phyloP scores from a whole-genome alignment of 2,888 invertebrate genomes.

The Salticus scenicus region DNA sequence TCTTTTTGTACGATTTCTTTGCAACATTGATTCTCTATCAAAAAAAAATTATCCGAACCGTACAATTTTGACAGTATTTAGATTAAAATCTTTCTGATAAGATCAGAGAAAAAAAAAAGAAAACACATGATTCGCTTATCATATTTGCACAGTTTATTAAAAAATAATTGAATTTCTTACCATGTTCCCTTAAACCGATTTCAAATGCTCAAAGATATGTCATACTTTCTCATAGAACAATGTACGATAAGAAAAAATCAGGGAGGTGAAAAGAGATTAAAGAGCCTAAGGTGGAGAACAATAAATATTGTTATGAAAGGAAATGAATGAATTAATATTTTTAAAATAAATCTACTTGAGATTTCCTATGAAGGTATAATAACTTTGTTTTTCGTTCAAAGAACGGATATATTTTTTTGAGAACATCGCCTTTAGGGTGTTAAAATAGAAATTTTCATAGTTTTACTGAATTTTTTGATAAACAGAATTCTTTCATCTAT shows the following conservation, averaged over 20 bases:
- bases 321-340: neutral
- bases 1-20: no score
- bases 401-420: neutral
- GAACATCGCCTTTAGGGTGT: neutral
- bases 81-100: neutral
- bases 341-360: neutral
- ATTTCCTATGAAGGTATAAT: neutral
- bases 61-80: neutral
- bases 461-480: neutral
- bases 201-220: neutral
- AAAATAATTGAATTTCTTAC: slow-evolving; percentile 4
- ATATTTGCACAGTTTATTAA: neutral
- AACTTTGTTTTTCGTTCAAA: neutral
- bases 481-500: neutral
- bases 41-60: neutral
- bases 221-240: neutral
- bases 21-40: no score
- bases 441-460: neutral
- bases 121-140: neutral
- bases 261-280: neutral
- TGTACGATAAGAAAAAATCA: neutral
- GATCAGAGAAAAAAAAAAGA: neutral
- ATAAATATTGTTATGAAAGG: neutral
- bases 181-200: neutral
- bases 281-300: neutral